Conservation (phyloP, 2,888 invertebrate genomes). For the Alsophila aescularia region DNA sequence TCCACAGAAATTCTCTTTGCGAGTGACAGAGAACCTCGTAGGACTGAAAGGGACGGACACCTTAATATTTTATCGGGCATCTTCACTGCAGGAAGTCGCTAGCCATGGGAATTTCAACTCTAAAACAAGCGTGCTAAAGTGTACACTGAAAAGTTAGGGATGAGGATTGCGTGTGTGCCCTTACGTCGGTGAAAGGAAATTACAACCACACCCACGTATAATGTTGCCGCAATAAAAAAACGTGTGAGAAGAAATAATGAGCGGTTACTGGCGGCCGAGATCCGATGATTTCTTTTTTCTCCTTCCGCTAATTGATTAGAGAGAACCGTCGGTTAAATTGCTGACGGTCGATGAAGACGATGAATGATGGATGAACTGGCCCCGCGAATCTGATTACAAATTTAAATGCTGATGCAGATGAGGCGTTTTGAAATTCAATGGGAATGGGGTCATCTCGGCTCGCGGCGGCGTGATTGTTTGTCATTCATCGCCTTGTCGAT, state of each 20-base stretch:
- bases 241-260: constrained; percentile 84
- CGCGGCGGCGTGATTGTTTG: constrained; percentile 44
- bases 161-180: constrained; percentile 81
- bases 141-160: constrained; percentile 42
- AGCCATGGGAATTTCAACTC: constrained; percentile 44
- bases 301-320: constrained; percentile 79
- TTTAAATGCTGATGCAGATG: constrained; percentile 75
- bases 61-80: constrained; percentile 83
- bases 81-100: constrained; percentile 67
- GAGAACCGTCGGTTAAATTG: constrained; percentile 55
- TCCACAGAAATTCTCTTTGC: constrained; percentile 64
- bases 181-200: constrained; percentile 85
- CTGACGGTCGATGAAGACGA: constrained; percentile 60
- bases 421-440: constrained; percentile 66
- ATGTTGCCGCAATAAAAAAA: constrained; percentile 83
- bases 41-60: constrained; percentile 75
- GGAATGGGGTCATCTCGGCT: constrained; percentile 63
- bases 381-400: constrained; percentile 74
- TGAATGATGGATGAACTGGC: constrained; percentile 77
- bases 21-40: constrained; percentile 66
- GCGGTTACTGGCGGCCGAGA: constrained; percentile 81
- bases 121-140: constrained; percentile 35
- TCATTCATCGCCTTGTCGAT: constrained; percentile 22
- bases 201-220: constrained; percentile 85
- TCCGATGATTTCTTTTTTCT: constrained; percentile 70